Evolutionary conservation across 2,113 vertebrate species (phyloP).

Genomic region (Cynocephalus volans): DNA sequence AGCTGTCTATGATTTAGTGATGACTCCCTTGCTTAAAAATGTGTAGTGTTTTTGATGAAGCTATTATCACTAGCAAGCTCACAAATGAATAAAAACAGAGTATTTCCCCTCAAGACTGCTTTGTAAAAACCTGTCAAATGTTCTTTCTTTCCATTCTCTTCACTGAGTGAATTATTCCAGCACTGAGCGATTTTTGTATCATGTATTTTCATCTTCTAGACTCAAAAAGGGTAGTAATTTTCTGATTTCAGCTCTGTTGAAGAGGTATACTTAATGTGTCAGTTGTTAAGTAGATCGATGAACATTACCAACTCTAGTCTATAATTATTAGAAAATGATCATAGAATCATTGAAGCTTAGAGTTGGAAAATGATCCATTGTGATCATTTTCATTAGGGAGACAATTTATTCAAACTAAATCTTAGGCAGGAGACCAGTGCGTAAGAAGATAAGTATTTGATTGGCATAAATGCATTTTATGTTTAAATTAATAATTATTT

Average conservation of each 20-base stretch:
- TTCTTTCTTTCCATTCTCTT: conserved; percentile 71
- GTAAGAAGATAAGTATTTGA: background rate
- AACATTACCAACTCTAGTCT: conserved; percentile 56
- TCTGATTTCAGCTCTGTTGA: conserved; percentile 73
- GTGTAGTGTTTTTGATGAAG: conserved; percentile 70
- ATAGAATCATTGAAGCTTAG: conserved; percentile 68
- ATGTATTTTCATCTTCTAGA: conserved; percentile 42
- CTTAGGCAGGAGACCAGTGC: background rate
- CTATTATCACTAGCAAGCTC: conserved; percentile 66
- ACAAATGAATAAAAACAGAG: conserved; percentile 75
- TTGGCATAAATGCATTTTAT: background rate
- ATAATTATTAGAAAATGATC: conserved; percentile 80
- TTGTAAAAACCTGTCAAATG: conserved; percentile 78
- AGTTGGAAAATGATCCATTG: conserved; percentile 66
- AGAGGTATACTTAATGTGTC: conserved; percentile 79
- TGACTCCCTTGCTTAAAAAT: conserved; percentile 70
- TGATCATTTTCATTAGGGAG: conserved; percentile 53
- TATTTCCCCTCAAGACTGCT: conserved; percentile 65
- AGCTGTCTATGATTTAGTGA: conserved; percentile 24
- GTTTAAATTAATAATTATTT: background rate
- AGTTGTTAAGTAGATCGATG: conserved; percentile 71
- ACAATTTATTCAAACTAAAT: conserved; percentile 41
- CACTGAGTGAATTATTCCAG: conserved; percentile 62
- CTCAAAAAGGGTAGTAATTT: conserved; percentile 77
- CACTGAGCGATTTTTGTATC: conserved; percentile 67